Evolutionary conservation across 2,797 vertebrate genomes (phyloP).

Genomic region (Arnoldichthys spilopterus): DNA sequence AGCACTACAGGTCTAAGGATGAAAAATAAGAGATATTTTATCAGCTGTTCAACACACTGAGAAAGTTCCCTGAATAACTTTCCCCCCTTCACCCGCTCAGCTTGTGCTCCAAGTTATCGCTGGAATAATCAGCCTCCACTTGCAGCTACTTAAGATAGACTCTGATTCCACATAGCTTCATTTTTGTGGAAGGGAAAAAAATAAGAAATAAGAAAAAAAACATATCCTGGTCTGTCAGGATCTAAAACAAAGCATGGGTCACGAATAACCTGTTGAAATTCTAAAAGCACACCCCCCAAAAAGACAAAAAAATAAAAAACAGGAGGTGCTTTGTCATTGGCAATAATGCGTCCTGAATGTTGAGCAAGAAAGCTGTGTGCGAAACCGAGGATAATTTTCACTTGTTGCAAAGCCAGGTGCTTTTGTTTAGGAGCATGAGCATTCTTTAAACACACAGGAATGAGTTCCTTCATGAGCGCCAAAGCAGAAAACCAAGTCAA

Average conservation of each 20-base stretch:
- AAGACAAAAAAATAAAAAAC: conserved; percentile 26
- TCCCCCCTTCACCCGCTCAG: conserved; percentile 9
- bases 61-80: conserved; percentile 48
- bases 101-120: conserved; percentile 34
- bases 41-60: conserved; percentile 41
- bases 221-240: background rate
- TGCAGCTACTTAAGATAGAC: conserved; percentile 30
- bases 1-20: conserved; percentile 41
- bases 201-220: background rate
- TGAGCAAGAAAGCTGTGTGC: conserved; percentile 18
- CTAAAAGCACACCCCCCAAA: conserved; percentile 13
- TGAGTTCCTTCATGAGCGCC: conserved; percentile 3
- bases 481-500: conserved; percentile 24
- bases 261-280: conserved; percentile 27
- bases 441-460: conserved; percentile 33
- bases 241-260: conserved; percentile 1
- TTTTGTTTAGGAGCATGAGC: conserved; percentile 10
- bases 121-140: conserved; percentile 18
- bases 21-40: conserved; percentile 50
- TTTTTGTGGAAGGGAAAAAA: background rate
- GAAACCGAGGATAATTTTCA: conserved; percentile 11
- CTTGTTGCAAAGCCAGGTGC: conserved; percentile 21
- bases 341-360: background rate
- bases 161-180: conserved; percentile 11
- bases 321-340: conserved; percentile 30